A percentile compares a stretch with the other conserved stretches of the same genome.
These are phyloP conservation scores for Lutraria lutraria DNA, from an alignment of 2,888 invertebrate genomes.

Conservation along the genomic window DNA sequence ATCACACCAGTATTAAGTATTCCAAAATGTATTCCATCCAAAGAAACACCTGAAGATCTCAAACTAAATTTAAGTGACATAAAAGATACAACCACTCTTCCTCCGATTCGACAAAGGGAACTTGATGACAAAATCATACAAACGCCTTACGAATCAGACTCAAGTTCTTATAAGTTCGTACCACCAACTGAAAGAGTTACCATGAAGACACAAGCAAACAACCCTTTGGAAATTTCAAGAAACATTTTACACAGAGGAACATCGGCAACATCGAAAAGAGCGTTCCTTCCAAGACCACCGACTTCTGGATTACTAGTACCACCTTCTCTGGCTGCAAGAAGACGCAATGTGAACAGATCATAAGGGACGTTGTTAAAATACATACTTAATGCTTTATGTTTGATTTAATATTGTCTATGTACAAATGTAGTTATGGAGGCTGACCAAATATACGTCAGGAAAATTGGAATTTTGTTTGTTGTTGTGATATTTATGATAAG, in stretches of 20 bases:
- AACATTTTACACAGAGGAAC: slow-evolving; percentile 8
- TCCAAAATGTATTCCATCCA: background rate
- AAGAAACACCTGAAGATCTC: background rate
- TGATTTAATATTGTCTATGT: background rate
- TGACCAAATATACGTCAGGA: background rate
- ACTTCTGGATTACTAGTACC: background rate
- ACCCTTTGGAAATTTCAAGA: background rate
- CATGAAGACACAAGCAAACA: background rate
- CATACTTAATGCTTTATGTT: background rate
- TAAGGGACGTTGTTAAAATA: background rate
- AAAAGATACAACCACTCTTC: background rate
- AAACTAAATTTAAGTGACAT: background rate
- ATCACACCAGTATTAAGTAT: background rate
- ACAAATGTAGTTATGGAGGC: too few species aligned
- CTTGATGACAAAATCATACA: background rate
- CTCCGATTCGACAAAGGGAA: background rate
- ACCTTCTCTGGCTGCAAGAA: background rate
- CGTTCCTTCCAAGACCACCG: background rate
- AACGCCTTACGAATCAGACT: background rate
- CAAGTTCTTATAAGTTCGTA: background rate
- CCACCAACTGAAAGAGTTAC: background rate
- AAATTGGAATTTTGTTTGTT: background rate
- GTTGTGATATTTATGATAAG: background rate
- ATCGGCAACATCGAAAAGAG: background rate
- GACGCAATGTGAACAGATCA: background rate